Evolutionary conservation across 2,888 invertebrate genomes (phyloP), one percentile per base, ranked within the genome.

Genomic region (Fabriciana adippe): DNA sequence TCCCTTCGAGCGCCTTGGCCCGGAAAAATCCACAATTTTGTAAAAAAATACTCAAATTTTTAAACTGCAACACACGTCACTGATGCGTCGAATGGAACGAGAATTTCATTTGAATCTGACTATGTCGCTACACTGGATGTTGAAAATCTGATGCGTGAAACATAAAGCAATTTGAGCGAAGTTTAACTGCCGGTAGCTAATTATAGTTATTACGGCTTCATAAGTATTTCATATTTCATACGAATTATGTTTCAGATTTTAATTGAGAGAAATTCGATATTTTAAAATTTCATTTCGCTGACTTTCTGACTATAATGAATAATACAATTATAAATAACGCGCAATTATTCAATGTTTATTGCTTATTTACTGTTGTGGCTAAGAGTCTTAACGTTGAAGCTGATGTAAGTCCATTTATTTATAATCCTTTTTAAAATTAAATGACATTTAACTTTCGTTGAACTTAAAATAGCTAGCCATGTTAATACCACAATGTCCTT

Each of bases 1-100:
- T 86, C 85, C 79, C 81, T 85, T 82, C 68, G 85, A 81, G 84
- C 84, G 79, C 84, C 76, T 76, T 86, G 87, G 86, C 84, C 82
- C 84, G 90, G 88, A 90, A 90, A 88, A 80, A 85, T 81, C 78
- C 80, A 85, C 85, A 83, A 83, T 84, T 85, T 84, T 80, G 73
- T 78, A 80, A 81, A 87, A 82, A 77, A 83, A 73, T 74, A 70
- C 67, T 63, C 64, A 59, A 69, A 70, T 51, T 67, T 72, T 76
- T 72, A 73, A 74, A 73, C 70, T 73, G 72, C 71, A 73, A 55
- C 68, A 70, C 64, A 66, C 66, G 70, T 55, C 47, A 66, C 69
- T 47, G 60, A 63, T 63, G 68, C 66, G 56, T 56, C 65, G 70
- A 59, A 63, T 62, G 53, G 66, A 71, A 74, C 64, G 68, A 69